Conservation (phyloP, 2,113 vertebrate species). For the Atlantisia rogersi region DNA sequence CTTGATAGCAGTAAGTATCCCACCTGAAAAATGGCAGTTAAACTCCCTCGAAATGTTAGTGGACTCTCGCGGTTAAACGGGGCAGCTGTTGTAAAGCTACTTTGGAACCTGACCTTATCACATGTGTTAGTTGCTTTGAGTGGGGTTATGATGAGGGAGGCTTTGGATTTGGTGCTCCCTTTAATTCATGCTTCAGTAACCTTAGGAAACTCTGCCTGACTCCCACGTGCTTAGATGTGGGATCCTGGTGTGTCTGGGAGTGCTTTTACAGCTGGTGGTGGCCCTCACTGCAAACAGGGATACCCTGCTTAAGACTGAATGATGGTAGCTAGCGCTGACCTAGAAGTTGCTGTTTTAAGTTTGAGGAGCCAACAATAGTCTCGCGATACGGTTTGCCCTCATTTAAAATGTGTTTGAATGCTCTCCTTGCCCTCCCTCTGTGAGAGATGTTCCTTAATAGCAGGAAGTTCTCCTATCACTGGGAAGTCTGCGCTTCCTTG, state of each 20-base stretch:
- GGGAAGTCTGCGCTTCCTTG: not conserved
- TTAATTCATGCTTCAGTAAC: not conserved
- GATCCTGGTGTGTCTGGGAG: not conserved
- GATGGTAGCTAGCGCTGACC: not conserved
- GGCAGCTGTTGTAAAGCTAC: not conserved
- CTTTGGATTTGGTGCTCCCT: not conserved
- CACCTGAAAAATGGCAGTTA: constrained; percentile 7
- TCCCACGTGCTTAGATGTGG: not conserved
- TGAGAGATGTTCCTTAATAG: not conserved
- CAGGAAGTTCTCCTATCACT: not conserved
- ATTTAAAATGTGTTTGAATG: not conserved
- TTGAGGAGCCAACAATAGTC: not conserved
- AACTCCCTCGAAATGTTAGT: not conserved
- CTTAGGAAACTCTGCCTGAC: not conserved
- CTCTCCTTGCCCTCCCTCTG: not conserved
- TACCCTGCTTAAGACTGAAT: not conserved
- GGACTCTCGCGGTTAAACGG: not conserved
- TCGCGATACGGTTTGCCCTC: not conserved
- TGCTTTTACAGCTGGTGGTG: not conserved
- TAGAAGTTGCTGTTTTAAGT: not conserved
- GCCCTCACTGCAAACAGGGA: not conserved
- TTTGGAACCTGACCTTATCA: not conserved
- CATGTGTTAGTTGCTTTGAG: not conserved
- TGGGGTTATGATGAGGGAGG: not conserved
- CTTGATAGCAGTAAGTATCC: constrained; percentile 90